Conservation (phyloP, 2,888 invertebrate species). For the Microctonus aethiopoides region DNA sequence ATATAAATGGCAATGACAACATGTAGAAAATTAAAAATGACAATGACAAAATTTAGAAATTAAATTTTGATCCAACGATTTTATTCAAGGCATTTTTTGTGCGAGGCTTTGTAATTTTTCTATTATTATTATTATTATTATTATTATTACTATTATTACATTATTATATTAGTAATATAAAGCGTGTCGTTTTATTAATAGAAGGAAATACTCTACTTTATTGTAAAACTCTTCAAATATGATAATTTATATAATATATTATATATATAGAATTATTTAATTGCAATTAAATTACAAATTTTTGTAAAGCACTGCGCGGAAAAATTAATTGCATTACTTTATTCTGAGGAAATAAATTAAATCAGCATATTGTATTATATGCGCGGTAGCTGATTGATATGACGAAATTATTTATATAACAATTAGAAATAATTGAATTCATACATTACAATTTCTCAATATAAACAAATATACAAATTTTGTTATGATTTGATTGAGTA, state of each 20-base stretch:
- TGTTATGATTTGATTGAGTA: not conserved
- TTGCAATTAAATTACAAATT: not conserved
- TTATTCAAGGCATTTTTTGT: not conserved
- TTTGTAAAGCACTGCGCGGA: not conserved
- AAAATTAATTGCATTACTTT: not conserved
- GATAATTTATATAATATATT: not conserved
- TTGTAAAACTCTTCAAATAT: not conserved
- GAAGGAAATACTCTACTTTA: not conserved
- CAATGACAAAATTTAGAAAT: not conserved
- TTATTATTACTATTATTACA: not conserved
- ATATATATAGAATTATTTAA: not conserved
- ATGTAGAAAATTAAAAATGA: not conserved
- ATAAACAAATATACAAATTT: not conserved
- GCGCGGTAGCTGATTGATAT: not conserved
- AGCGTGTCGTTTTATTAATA: not conserved
- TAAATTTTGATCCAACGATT: not conserved
- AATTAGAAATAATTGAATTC: not conserved
- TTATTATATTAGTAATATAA: not conserved
- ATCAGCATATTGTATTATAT: not conserved
- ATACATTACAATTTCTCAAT: not conserved
- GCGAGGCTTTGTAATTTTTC: not conserved
- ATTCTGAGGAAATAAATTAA: no score
- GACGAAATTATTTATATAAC: not conserved
- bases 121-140: not conserved
- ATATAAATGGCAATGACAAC: not conserved